Evolutionary conservation across 1,140 invertebrate genomes (phyloP), one percentile per base, ranked within the genome.

Genomic region (Latrodectus geometricus): DNA sequence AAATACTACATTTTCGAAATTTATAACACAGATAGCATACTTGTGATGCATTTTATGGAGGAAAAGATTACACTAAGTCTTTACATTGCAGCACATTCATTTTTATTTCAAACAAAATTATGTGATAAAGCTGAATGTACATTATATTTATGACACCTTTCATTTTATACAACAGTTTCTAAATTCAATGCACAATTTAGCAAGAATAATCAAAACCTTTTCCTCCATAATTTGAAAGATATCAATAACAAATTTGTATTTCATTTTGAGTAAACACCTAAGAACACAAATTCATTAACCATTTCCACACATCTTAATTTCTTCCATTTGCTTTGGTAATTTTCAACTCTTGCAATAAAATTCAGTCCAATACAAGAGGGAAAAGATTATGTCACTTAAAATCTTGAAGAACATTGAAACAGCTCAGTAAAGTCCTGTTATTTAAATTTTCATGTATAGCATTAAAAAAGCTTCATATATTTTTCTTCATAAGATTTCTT

Each of bases 341-440:
- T 86, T 86, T 86, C 75, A 77, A 78, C 83, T 86, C 83, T 86
- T 86, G 83, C 75, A 86, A 78, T 86, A 77, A 86, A 86, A 86
- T 86, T 20, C 72, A 86, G 83, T 86, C 83, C 75, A 86, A 86
- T 77, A 86, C 83, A 86, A 86, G 83, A 86, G 83, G 52, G 83
- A 86, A 86, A 86, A 78, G 75, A 75, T 50, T 84, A 75, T 84
- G 82, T 70, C 81, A 66, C 23, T 75, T 78, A 76, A 74, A 76
- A 76, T 76, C 68, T 80, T 54, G 48, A 56, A 82, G 81, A 83
- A 83, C 80, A 82, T 52, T 11, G 73, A 54, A 52, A 70, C 66
- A 54, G 54, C 54, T 70, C 74, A 23, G 49, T 76, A 61, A 61
- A 70, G 83, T 84, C 72, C 74, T 49, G 73, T 84, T 73, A 69